Conservation (phyloP, 2,888 invertebrate species). For the Hemithea aestivaria region DNA sequence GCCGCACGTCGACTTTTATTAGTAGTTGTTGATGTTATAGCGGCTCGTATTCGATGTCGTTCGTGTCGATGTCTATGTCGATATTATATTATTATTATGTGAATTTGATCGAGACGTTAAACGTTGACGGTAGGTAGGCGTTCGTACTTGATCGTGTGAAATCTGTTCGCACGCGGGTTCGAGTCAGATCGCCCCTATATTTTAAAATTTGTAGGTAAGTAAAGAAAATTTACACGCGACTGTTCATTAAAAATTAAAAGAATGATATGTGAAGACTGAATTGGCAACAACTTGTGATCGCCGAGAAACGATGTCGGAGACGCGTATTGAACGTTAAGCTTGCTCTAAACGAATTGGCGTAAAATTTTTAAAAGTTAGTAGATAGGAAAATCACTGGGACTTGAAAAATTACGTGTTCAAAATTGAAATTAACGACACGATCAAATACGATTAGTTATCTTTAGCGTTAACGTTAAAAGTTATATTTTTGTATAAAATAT, state of each 20-base stretch:
- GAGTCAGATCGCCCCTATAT: constrained; percentile 3
- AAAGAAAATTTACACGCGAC: constrained; percentile 6
- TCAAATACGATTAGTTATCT: constrained; percentile 39
- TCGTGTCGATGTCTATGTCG: constrained; percentile 17
- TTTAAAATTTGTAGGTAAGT: constrained; percentile 10
- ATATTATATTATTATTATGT: not conserved
- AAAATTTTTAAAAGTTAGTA: constrained; percentile 43
- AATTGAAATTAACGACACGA: constrained; percentile 49
- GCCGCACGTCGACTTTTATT: not conserved
- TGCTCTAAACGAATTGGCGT: constrained; percentile 33
- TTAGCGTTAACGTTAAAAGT: constrained; percentile 51
- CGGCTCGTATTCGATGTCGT: constrained; percentile 11
- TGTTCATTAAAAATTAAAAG: constrained; percentile 35
- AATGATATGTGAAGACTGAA: constrained; percentile 65
- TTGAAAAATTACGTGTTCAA: constrained; percentile 56
- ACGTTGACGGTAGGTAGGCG: constrained; percentile 13
- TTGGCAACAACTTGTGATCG: constrained; percentile 70
- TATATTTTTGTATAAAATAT: constrained; percentile 75
- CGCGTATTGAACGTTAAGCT: constrained; percentile 54
- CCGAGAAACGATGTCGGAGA: constrained; percentile 39
- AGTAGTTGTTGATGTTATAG: constrained; percentile 12
- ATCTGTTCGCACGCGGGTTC: not conserved
- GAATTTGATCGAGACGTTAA: constrained; percentile 10
- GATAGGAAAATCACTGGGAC: constrained; percentile 44
- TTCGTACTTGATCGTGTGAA: constrained; percentile 10